Percentiles rank a stretch among this genome's conserved stretches.
phyloP scores from a whole-genome alignment of 2,113 vertebrate genomes.

The Pao palembangensis region DNA sequence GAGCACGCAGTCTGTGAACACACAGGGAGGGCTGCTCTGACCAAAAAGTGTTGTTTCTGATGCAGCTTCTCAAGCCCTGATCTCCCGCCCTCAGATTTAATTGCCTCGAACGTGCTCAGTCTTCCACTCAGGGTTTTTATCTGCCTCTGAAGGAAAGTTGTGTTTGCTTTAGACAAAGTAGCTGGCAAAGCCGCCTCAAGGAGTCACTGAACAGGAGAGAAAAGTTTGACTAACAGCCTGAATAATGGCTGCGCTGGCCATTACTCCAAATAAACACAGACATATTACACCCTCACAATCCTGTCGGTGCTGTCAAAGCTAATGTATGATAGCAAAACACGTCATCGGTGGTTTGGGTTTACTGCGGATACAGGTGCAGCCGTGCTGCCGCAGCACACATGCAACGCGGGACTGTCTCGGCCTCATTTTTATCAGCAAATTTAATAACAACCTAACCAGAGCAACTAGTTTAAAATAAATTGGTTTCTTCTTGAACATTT shows the following conservation, averaged over 20 bases:
- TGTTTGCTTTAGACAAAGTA: slow-evolving; percentile 1
- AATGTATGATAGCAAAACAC: not conserved
- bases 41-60: not conserved
- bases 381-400: too few relatives aligned
- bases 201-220: not conserved
- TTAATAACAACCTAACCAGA: too few relatives aligned
- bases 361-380: too few relatives aligned
- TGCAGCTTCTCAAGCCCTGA: not conserved
- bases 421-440: too few relatives aligned
- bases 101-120: not conserved
- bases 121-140: not conserved
- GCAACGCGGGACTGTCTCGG: too few relatives aligned
- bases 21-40: not conserved
- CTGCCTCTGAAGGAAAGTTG: not conserved
- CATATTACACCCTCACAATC: too few relatives aligned
- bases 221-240: slow-evolving; percentile 17
- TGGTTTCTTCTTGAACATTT: not conserved
- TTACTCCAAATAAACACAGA: too few relatives aligned
- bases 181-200: not conserved
- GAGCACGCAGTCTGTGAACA: not conserved
- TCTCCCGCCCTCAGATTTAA: not conserved
- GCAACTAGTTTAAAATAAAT: too few relatives aligned
- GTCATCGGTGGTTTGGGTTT: too few relatives aligned
- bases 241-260: not conserved
- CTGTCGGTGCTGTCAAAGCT: not conserved